Base-by-base conservation (phyloP, 30 jellyfish, hydroid and myxozoan genomes). In the Mastigias papua region DNA sequence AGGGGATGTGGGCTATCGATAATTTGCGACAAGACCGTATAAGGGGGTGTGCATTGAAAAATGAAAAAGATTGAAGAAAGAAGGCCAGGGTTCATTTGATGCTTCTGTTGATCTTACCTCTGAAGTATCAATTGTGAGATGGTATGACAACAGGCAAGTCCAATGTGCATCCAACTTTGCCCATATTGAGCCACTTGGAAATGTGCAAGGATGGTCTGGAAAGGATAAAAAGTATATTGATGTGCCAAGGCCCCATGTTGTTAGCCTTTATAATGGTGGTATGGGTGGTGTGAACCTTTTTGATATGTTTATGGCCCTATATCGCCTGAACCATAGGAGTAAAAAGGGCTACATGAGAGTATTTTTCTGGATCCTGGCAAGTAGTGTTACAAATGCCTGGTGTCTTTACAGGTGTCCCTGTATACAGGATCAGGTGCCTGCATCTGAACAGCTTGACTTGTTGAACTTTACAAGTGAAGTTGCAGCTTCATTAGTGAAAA, bases 1-100 rank as follows among this genome's bases (percentile, higher is more conserved):
- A 82, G n/a, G 89, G 82, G 81, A 58, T 86, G 73, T 74, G 11
- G 15, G 82, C 94, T 50, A 91, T 86, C 9, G 94, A 84, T 48
- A 86, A 91, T 21, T 16, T 86, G 58, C 33, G 73, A 6, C 73
- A 86, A 86, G 26, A 86, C 35, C 89, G 71, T 21, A 86, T 74
- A 72, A 73, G 31, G 75, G 89, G 89, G 7, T 86, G 94, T 72
- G 34, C 23, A 15, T 57, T 86, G 73, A 86, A 74, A 61, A 49
- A 30, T 6, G 92, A 70, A 79, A 65, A 57, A 3, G 91, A 37
- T 1, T 80, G 83, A 74, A 65, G 90, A 84, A 84, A 48, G 89
- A 73, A 29, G 90, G 90, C 33, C 19, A 91, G n/a, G 94, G 94
- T 1, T 49, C 82, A 50, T 71, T 74, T 48, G 75, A 60, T 61